Evolutionary conservation across 2,888 invertebrate species (phyloP).

Genomic region (Torymus texanus): DNA sequence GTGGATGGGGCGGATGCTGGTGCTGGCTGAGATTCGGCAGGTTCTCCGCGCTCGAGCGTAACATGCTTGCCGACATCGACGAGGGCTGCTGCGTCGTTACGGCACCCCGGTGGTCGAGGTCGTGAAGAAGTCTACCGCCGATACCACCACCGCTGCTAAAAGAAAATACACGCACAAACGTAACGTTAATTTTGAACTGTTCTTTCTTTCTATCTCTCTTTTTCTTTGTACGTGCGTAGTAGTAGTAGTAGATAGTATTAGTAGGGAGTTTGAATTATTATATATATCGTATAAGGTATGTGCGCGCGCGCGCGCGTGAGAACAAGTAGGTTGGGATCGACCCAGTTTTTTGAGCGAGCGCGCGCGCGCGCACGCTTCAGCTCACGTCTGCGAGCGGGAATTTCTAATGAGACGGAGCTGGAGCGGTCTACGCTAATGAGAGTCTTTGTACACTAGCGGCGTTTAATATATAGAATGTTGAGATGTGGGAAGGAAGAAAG

Average conservation of each 20-base stretch:
- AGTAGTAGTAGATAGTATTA: no score
- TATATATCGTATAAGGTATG: no score
- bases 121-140: constrained; percentile 85
- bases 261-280: background rate
- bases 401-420: constrained; percentile 23
- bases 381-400: constrained; percentile 3
- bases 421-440: constrained; percentile 35
- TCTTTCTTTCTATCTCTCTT: no score
- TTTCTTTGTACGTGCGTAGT: no score
- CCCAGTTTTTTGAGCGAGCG: constrained; percentile 5
- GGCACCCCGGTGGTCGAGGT: constrained; percentile 88
- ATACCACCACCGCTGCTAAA: constrained; percentile 52
- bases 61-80: constrained; percentile 60
- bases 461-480: constrained; percentile 14
- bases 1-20: constrained; percentile 71
- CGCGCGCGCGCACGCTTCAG: background rate
- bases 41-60: constrained; percentile 73
- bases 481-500: no score
- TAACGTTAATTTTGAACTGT: no score
- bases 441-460: constrained; percentile 8
- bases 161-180: background rate
- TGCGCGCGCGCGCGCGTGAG: no score
- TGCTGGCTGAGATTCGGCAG: constrained; percentile 70
- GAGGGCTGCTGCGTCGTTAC: constrained; percentile 74
- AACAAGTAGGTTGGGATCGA: background rate